Percentiles rank a stretch among this genome's conserved stretches.
Evolutionary conservation across 2,113 vertebrate species (phyloP).

Genomic region (Pelobates fuscus): DNA sequence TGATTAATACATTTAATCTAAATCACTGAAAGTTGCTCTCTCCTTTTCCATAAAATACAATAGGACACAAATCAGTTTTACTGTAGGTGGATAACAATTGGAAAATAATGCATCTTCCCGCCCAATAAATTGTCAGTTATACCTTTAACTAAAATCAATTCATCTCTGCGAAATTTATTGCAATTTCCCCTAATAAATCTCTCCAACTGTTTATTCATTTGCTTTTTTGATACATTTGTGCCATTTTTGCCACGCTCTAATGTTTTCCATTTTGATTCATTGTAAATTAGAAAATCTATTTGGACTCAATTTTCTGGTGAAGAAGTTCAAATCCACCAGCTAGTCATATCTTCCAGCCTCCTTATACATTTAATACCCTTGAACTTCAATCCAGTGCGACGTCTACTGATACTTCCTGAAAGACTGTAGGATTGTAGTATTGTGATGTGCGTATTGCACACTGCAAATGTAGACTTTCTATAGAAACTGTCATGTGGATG

Average conservation of each 20-base stretch:
- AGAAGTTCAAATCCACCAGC: conserved; percentile 87
- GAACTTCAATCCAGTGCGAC: conserved; percentile 70
- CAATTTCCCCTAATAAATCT: conserved; percentile 97
- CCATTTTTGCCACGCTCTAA: conserved; percentile 96
- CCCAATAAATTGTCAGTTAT: conserved; percentile 99
- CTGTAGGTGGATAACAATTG: conserved; percentile 97
- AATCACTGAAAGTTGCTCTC: conserved; percentile 97
- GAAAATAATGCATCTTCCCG: conserved; percentile 99
- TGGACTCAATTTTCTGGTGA: conserved; percentile 96
- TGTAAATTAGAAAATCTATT: conserved; percentile 99
- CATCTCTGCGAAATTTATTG: conserved; percentile 96
- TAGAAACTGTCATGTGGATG: no score
- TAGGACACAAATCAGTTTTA: conserved; percentile 99
- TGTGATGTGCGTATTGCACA: neutral
- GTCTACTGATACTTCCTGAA: conserved; percentile 62
- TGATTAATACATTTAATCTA: conserved; percentile 99
- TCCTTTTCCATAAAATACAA: conserved; percentile 99
- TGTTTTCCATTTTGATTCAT: conserved; percentile 92
- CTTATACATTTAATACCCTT: conserved; percentile 79
- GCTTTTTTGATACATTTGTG: conserved; percentile 98
- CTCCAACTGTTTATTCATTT: conserved; percentile 99
- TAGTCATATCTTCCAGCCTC: conserved; percentile 68
- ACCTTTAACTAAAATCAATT: conserved; percentile 99
- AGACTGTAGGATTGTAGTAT: neutral
- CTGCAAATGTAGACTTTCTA: no score